Evolutionary conservation across 2,113 vertebrate genomes (phyloP).

Genomic region (Xiphorhynchus elegans): DNA sequence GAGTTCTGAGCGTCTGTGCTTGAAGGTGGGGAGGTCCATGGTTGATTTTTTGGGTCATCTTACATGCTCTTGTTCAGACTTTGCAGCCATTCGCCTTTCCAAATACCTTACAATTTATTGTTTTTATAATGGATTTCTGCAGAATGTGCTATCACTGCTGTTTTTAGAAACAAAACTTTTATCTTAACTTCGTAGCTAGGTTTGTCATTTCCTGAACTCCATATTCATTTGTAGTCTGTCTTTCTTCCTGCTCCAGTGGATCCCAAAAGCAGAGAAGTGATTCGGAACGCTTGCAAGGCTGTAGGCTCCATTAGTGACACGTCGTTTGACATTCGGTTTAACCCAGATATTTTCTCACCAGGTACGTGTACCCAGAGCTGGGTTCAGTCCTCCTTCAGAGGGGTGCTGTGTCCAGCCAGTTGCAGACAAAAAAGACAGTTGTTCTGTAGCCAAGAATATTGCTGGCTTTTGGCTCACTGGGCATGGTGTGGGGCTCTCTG

Average conservation of each 20-base stretch:
- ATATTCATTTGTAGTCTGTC: not conserved
- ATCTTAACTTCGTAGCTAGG: not conserved
- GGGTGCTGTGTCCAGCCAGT: not conserved
- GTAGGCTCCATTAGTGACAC: constrained; percentile 93
- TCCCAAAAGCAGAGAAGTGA: constrained; percentile 92
- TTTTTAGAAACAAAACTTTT: not conserved
- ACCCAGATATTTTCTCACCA: constrained; percentile 98
- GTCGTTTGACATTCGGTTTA: constrained; percentile 97
- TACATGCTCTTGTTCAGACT: not conserved
- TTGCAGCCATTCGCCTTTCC: not conserved
- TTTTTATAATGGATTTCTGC: not conserved
- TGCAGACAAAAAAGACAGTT: not conserved
- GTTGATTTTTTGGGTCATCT: not conserved
- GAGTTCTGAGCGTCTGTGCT: not conserved
- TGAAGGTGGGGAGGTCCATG: accelerated
- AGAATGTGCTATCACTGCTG: not conserved
- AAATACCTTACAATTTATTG: not conserved
- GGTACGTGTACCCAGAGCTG: constrained; percentile 69
- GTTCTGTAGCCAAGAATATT: not conserved
- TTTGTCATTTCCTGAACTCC: not conserved
- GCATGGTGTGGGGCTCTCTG: not conserved
- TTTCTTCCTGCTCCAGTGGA: constrained; percentile 73
- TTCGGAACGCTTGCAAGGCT: constrained; percentile 93
- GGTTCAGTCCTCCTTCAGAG: not conserved
- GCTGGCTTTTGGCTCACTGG: not conserved